Evolutionary conservation across 2,888 invertebrate species (phyloP), one percentile per base, ranked within the genome.

Genomic region (Acronicta psi): DNA sequence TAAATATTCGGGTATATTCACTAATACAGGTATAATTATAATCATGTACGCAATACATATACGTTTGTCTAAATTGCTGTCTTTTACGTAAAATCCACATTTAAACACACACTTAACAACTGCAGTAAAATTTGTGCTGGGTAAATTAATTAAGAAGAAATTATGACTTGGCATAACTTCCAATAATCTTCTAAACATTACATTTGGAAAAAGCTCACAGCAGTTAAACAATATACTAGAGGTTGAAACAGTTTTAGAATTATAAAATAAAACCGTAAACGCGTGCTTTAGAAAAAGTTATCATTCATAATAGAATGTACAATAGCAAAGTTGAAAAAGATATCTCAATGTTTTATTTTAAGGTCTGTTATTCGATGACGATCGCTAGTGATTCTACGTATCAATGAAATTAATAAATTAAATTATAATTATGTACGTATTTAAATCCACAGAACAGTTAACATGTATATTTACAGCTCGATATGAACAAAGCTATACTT

Each of bases 381-480:
- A 25, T 54, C 42, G 45, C 42, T 13, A 25, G 34, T 54, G 20
- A 34, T 41, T 49, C 46, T 57, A 57, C 40, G 37, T 65, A 58
- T 53, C n/a, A 40, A 38, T 50, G 25, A 25, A 59, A 66, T 50
- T 51, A 71, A 56, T 43, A 14, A 61, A 47, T 37, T 25, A 25
- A 46, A 49, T 41, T 25, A 56, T 59, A 54, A 55, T 69, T 69
- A 73, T 14, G 34, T 69, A 73, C 16, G 34, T 69, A 29, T 36
- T 54, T 59, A 72, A 56, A 66, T 59, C 40, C 55, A 59, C 59
- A 56, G 50, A 49, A 70, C 55, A 59, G 61, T 59, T 56, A 56
- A 73, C 58, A 58, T 58, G 50, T 60, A 73, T 74, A 74, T 66
- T 57, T 70, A 72, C 67, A 70, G 57, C 54, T 61, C 59, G n/a